These are phyloP conservation scores for Scarus forsteni DNA, from an alignment of 2,797 vertebrate genomes.

Conservation along the genomic window DNA sequence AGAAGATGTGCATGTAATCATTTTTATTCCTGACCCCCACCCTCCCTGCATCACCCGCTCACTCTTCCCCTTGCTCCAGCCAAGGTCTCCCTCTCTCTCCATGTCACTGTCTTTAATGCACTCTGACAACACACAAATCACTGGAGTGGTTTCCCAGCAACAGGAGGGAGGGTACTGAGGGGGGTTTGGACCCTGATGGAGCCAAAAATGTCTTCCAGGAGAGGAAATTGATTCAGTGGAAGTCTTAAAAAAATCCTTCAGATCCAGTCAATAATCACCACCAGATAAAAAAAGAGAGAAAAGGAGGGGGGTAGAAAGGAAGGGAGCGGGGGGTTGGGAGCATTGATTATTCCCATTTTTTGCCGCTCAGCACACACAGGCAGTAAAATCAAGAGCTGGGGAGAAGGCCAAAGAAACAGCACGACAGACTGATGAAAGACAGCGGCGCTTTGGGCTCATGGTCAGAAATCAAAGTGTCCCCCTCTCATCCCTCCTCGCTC, in stretches of 20 bases:
- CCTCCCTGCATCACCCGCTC: slow-evolving; percentile 14
- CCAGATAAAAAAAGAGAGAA: slow-evolving; percentile 27
- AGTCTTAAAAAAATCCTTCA: slow-evolving; percentile 52
- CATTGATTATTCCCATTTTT: slow-evolving; percentile 59
- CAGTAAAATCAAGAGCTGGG: slow-evolving; percentile 38
- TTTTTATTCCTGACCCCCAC: slow-evolving; percentile 29
- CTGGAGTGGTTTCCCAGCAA: slow-evolving; percentile 79
- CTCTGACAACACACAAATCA: slow-evolving; percentile 78
- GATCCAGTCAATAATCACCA: slow-evolving; percentile 69
- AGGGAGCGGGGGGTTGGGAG: background rate
- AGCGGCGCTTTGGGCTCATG: slow-evolving; percentile 37
- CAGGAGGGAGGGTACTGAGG: slow-evolving; percentile 56
- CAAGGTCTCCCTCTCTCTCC: slow-evolving; percentile 21
- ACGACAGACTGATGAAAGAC: slow-evolving; percentile 43
- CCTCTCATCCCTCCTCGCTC: slow-evolving; percentile 27
- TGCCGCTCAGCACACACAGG: slow-evolving; percentile 33
- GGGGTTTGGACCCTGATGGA: slow-evolving; percentile 61
- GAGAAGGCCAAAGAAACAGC: slow-evolving; percentile 29
- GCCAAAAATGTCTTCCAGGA: slow-evolving; percentile 67
- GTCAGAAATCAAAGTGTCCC: slow-evolving; percentile 43
- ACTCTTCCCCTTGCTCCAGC: slow-evolving; percentile 18
- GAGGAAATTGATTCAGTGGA: slow-evolving; percentile 73
- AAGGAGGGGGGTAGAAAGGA: background rate
- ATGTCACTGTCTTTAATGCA: slow-evolving; percentile 61
- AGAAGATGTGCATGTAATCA: slow-evolving; percentile 41